Percentiles rank a stretch among this genome's conserved stretches.
Conservation (phyloP, 2,797 vertebrate species). For the Orestias chungarensis region DNA sequence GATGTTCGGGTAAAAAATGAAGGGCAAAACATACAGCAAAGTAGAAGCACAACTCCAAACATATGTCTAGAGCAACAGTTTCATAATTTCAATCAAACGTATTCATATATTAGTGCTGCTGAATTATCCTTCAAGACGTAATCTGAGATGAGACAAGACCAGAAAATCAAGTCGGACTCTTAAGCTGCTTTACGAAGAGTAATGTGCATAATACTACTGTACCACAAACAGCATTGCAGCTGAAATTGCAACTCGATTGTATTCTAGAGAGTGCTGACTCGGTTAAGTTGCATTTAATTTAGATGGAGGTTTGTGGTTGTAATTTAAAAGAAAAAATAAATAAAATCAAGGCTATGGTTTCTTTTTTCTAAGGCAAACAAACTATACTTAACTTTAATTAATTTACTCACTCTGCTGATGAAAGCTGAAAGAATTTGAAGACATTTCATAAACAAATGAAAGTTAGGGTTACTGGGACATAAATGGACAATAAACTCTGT, state of each 20-base stretch:
- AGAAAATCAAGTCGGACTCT: neutral
- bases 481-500: neutral
- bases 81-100: neutral
- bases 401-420: neutral
- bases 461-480: too few species aligned
- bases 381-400: neutral
- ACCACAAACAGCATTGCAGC: neutral
- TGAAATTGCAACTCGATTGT: neutral
- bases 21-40: too few species aligned
- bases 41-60: neutral
- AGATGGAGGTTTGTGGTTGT: neutral
- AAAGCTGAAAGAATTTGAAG: neutral
- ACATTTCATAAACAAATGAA: neutral
- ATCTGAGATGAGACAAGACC: neutral
- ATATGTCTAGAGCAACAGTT: neutral
- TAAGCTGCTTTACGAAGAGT: neutral
- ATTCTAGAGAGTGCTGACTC: neutral
- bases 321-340: neutral
- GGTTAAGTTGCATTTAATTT: neutral
- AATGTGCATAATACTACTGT: neutral
- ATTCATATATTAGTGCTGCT: neutral
- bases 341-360: neutral
- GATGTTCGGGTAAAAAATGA: too few species aligned
- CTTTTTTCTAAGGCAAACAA: neutral
- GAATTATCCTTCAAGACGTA: neutral